Evolutionary conservation across 2,113 vertebrate genomes (phyloP), one percentile per base, ranked within the genome.

Genomic region (Alces alces): DNA sequence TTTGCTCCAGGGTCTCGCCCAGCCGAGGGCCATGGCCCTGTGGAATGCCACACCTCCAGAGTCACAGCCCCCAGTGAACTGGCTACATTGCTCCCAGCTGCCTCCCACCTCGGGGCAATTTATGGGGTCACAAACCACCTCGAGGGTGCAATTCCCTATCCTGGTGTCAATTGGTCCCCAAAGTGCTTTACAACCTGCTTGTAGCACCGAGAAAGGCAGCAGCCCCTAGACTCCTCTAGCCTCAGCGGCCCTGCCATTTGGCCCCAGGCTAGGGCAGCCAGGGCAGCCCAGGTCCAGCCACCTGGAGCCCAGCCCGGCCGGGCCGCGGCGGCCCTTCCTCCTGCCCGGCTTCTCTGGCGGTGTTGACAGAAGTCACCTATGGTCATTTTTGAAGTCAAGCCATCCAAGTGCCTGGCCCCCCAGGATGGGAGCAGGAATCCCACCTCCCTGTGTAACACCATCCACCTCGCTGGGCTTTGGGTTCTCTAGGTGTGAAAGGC

Each of bases 161-260:
- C 47, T 70, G 89, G 95, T 97, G 93, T 84, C 96, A 96, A 93
- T 52, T 96, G 94, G 95, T 57, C 88, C 78, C 90, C 57, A 21
- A 73, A 95, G 96, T 76, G 86, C 95, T 97, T 98, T 96, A 97
- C 89, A 95, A 70, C 94, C 54, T n/a, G 83, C 66, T 47, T n/a
- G 52, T 17, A 79, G 94, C 80, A 23, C 43, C 11, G 4, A 95
- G 76, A 14, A 58, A 25, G 43, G 39, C 60, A 55, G 45, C 45
- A 36, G 89, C 85, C 61, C 1, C 1, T 1, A 33, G 78, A 52
- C 2, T 36, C 45, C 76, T 86, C 0, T 5, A 57, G 61, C 55
- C 96, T 64, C 13, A 1, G 80, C 21, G 78, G 92, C 83, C 95
- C 64, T 0, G 5, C 97, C 98, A 98, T 98, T 98, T 98, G 98